Evolutionary conservation across 2,113 vertebrate species (phyloP).

Genomic region (Corythornis vintsioides): DNA sequence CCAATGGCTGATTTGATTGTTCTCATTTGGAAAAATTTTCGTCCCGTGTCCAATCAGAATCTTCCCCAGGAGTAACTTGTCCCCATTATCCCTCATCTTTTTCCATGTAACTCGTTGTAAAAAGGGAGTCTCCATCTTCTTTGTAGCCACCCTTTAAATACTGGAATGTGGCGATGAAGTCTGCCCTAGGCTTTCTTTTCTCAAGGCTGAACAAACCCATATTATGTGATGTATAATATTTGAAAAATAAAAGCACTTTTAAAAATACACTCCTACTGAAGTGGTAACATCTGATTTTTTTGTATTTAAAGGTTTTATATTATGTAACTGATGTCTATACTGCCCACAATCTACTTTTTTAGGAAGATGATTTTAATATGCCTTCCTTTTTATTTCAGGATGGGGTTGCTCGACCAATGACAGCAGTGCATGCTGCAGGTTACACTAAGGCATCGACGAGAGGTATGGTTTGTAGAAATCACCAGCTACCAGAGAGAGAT

Average conservation of each 20-base stretch:
- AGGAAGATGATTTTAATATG: neutral
- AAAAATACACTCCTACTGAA: neutral
- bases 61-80: neutral
- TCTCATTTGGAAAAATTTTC: neutral
- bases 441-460: constrained; percentile 85
- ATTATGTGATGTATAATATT: neutral
- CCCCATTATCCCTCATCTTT: neutral
- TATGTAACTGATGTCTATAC: neutral
- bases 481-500: neutral
- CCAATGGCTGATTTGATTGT: neutral
- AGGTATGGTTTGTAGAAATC: constrained; percentile 74
- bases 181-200: neutral
- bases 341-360: neutral
- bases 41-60: neutral
- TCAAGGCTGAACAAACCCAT: neutral
- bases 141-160: neutral
- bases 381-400: constrained; percentile 79
- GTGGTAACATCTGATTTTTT: neutral
- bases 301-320: neutral
- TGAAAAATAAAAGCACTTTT: neutral
- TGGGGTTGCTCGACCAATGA: constrained; percentile 90
- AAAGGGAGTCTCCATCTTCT: neutral
- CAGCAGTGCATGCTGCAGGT: constrained; percentile 93
- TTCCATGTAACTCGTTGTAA: neutral
- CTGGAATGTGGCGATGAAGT: neutral